Evolutionary conservation across 2,888 invertebrate species (phyloP).

Genomic region (Carabus problematicus): DNA sequence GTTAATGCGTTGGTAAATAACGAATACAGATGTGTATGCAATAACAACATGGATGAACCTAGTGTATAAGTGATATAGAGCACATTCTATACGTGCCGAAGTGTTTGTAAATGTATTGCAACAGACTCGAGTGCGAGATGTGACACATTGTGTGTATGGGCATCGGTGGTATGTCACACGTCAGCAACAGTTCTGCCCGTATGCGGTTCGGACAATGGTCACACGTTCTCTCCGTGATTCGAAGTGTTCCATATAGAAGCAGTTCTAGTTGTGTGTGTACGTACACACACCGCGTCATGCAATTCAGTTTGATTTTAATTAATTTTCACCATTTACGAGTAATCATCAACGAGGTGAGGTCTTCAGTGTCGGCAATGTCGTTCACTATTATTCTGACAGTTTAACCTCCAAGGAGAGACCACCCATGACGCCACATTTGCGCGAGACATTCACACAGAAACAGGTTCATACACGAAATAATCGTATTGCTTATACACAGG

Average conservation of each 20-base stretch:
- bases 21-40: too few species aligned
- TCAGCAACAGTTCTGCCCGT: constrained; percentile 22
- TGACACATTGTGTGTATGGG: constrained; percentile 29
- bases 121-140: constrained; percentile 8
- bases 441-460: too few species aligned
- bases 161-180: constrained; percentile 28
- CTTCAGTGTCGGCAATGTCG: too few species aligned
- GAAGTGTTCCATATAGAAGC: neutral
- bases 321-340: constrained; percentile 10
- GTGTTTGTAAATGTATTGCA: too few species aligned
- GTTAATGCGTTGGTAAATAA: too few species aligned
- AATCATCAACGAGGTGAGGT: neutral
- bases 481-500: too few species aligned
- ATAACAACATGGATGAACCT: too few species aligned
- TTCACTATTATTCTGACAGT: too few species aligned
- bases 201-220: constrained; percentile 39
- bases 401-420: too few species aligned
- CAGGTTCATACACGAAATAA: too few species aligned
- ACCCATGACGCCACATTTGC: too few species aligned
- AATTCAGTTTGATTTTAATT: constrained; percentile 9
- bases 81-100: neutral
- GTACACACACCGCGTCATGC: neutral
- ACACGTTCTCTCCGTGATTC: constrained; percentile 10
- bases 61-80: too few species aligned
- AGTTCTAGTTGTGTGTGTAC: constrained; percentile 1